Conservation (phyloP, 2,797 vertebrate species). For the Spheniscus humboldti region DNA sequence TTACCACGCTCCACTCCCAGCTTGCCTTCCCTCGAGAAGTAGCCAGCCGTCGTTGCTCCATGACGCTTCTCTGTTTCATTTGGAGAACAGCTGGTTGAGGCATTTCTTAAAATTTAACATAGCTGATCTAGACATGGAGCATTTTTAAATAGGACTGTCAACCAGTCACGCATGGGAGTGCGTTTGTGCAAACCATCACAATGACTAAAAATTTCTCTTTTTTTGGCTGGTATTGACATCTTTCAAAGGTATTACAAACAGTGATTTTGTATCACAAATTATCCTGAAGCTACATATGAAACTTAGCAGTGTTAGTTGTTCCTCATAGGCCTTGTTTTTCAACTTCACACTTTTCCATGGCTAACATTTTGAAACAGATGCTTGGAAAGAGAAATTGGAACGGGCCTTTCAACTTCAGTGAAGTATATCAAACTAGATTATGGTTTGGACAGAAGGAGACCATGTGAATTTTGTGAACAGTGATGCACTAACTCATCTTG, state of each 20-base stretch:
- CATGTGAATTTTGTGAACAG: not conserved
- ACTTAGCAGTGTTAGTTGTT: not conserved
- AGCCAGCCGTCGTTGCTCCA: not conserved
- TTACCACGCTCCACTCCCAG: not conserved
- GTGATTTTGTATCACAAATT: not conserved
- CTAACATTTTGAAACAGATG: not conserved
- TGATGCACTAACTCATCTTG: not conserved
- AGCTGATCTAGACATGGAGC: not conserved
- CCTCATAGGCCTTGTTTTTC: not conserved
- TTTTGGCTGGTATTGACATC: not conserved
- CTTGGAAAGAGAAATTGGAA: not conserved
- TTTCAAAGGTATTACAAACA: not conserved
- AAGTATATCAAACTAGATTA: not conserved
- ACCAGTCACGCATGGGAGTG: not conserved
- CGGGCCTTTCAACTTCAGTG: not conserved
- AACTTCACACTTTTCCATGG: not conserved
- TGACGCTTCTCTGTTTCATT: not conserved
- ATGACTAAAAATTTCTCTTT: not conserved
- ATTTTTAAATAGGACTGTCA: not conserved
- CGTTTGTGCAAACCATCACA: not conserved
- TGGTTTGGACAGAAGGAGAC: not conserved
- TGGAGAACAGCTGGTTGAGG: not conserved
- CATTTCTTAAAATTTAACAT: not conserved
- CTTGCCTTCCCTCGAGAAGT: not conserved
- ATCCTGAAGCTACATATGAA: not conserved